Base-by-base conservation (phyloP, 2,113 vertebrate genomes). In the Strix uralensis region DNA sequence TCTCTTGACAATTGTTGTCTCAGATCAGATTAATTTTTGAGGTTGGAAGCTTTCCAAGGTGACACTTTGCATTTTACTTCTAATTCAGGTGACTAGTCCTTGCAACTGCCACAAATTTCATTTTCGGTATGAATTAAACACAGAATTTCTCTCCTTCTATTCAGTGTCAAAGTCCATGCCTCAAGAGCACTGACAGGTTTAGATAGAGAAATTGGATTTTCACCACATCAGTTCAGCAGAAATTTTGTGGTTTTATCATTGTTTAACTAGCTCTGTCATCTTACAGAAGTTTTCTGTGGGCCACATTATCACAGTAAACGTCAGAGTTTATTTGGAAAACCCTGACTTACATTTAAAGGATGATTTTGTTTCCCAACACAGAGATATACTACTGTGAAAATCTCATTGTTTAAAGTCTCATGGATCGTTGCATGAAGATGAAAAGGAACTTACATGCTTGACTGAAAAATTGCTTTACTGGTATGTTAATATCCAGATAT, bases 1-100 rank as follows among this genome's bases (percentile, higher is more conserved):
- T 78, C 46, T 92, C 79, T 62, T 87, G 73, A 52, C 90, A 88
- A 17, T 58, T 91, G 57, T 81, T 94, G 34, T 69, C 79, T 92
- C 46, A 22, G 75, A 49, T 72, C 26, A 80, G 87, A 94, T 93
- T 86, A 90, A 66, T 91, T 93, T 96, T 90, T 86, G 55, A 71
- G 22, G 15, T 10, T 95, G 75, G 75, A 88, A 74, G 16, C 47
- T 78, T 93, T 93, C 85, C 59, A 82, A 83, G n/a, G 42, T 71
- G 36, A 88, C 19, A 17, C 55, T 72, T 77, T 36, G 38, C 18
- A 20, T 95, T 95, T 93, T 77, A 32, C 44, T 90, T 77, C 55
- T 88, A 66, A 67, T 93, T 92, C 62, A 44, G 38, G 26, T 88
- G 74, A 38, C 49, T 71, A 55, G 42, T 90, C 46, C 67, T 92